A percentile compares a stretch with the other conserved stretches of the same genome.
These are phyloP conservation scores for Pseudococcus jackbeardsleyi DNA, from an alignment of 2,888 invertebrate species.

Conservation along the genomic window DNA sequence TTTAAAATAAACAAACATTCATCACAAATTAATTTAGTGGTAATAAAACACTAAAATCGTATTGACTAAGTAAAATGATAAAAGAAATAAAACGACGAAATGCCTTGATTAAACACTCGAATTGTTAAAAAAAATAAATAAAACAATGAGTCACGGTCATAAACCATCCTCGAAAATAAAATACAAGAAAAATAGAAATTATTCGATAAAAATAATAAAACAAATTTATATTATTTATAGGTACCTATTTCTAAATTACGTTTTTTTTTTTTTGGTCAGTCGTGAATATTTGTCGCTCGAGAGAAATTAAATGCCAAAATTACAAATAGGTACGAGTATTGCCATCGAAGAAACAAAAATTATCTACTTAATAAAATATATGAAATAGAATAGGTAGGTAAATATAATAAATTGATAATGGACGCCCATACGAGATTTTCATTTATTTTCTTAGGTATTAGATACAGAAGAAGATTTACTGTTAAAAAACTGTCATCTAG, in stretches of 20 bases:
- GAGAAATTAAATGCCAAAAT: conserved; percentile 34
- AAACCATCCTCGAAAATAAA: background rate
- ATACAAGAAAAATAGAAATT: conserved; percentile 5
- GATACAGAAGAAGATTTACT: background rate
- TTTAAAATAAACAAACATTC: conserved; percentile 22
- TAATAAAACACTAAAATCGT: conserved; percentile 46
- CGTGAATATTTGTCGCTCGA: background rate
- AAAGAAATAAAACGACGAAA: conserved; percentile 2
- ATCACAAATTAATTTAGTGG: conserved; percentile 54
- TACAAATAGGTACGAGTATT: conserved; percentile 35
- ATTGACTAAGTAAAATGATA: conserved; percentile 31
- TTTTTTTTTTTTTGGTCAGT: conserved; percentile 23
- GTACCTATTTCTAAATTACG: background rate
- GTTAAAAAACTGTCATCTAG: background rate
- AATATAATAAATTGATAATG: background rate
- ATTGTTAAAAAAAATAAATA: background rate
- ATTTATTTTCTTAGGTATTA: background rate
- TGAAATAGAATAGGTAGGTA: conserved; percentile 19
- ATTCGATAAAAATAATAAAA: background rate
- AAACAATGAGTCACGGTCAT: background rate
- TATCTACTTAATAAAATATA: background rate
- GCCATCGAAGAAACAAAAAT: conserved; percentile 26
- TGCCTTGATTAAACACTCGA: conserved; percentile 26
- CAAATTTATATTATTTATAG: background rate
- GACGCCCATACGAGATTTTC: background rate